Percentiles rank a stretch among this genome's conserved stretches.
Evolutionary conservation across 2,888 invertebrate genomes (phyloP).

Genomic region (Cyrtodaria siliqua): DNA sequence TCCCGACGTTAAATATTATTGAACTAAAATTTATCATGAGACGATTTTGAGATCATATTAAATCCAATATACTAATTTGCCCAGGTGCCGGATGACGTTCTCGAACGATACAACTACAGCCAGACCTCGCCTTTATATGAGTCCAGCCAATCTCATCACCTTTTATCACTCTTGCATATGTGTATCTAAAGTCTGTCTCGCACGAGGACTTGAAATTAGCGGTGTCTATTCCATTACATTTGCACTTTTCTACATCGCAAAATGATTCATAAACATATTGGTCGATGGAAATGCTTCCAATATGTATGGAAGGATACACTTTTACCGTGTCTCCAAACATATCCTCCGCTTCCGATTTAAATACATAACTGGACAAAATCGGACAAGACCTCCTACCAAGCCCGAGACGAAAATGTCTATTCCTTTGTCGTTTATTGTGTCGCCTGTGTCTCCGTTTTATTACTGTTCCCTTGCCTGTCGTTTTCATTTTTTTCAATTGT

Average conservation of each 20-base stretch:
- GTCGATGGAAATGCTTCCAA: conserved; percentile 12
- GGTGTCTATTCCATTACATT: conserved; percentile 25
- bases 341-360: conserved; percentile 16
- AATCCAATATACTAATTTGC: neutral
- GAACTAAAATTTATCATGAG: too few species aligned
- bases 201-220: conserved; percentile 20
- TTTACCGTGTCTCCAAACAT: conserved; percentile 29
- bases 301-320: conserved; percentile 18
- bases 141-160: conserved; percentile 36
- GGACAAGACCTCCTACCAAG: conserved; percentile 1
- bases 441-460: conserved; percentile 6
- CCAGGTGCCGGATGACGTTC: neutral
- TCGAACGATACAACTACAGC: conserved; percentile 30
- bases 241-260: conserved; percentile 30
- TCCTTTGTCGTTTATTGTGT: neutral
- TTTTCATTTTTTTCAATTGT: too few species aligned
- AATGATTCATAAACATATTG: conserved; percentile 38
- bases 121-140: conserved; percentile 25
- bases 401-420: neutral
- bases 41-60: too few species aligned
- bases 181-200: conserved; percentile 32
- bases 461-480: too few species aligned
- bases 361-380: neutral
- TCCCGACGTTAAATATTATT: too few species aligned
- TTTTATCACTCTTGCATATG: conserved; percentile 33